Evolutionary conservation across 1,140 invertebrate genomes (phyloP).

Genomic region (Agrypnia vestita): DNA sequence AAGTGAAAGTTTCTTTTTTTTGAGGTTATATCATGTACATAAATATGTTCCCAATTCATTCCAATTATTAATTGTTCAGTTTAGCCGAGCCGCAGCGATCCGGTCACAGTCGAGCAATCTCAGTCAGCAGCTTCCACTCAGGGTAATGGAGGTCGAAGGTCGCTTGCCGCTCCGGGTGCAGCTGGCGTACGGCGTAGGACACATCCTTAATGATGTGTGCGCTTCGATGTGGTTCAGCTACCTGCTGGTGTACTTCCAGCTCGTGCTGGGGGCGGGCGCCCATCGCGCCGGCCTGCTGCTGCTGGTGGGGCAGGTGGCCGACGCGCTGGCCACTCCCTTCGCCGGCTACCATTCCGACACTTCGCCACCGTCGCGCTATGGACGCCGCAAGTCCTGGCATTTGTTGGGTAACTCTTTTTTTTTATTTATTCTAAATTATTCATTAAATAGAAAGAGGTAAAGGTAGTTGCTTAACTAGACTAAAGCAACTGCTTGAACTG

Average conservation of each 20-base stretch:
- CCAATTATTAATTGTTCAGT: too few species aligned
- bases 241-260: slow-evolving; percentile 92
- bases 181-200: slow-evolving; percentile 81
- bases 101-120: too few species aligned
- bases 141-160: slow-evolving; percentile 7
- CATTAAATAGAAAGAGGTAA: too few species aligned
- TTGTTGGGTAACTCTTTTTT: slow-evolving; percentile 84
- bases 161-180: slow-evolving; percentile 50
- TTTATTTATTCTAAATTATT: too few species aligned
- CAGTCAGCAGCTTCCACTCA: too few species aligned
- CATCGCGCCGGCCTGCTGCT: slow-evolving; percentile 85
- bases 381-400: slow-evolving; percentile 94
- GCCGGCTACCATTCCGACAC: slow-evolving; percentile 91
- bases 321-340: slow-evolving; percentile 92
- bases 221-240: slow-evolving; percentile 99
- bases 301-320: slow-evolving; percentile 90
- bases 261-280: slow-evolving; percentile 86
- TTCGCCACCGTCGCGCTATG: slow-evolving; percentile 81
- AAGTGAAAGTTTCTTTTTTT: too few species aligned
- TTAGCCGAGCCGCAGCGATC: too few species aligned
- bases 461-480: too few species aligned
- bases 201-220: slow-evolving; percentile 95
- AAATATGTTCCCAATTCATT: too few species aligned
- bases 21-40: too few species aligned
- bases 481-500: too few species aligned